Conservation (phyloP, 2,888 invertebrate species). For the Brenthis hecate region DNA sequence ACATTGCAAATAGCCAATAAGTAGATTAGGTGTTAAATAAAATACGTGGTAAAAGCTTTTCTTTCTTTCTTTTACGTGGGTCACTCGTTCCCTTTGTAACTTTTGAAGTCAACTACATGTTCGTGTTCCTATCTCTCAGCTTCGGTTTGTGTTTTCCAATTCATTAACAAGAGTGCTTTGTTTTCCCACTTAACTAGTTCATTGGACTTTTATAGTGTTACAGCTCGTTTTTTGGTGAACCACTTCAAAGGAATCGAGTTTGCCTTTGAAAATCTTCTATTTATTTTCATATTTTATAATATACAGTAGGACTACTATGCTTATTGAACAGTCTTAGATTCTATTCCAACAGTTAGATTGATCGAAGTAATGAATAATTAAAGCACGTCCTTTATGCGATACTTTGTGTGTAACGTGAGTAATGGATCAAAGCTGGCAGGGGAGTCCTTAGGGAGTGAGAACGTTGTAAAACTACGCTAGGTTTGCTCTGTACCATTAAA, state of each 20-base stretch:
- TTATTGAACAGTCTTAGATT: too few relatives aligned
- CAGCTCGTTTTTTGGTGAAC: background rate
- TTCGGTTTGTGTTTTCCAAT: slow-evolving; percentile 19
- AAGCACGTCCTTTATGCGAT: too few relatives aligned
- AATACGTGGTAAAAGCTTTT: background rate
- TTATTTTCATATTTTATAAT: background rate
- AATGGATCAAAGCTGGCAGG: too few relatives aligned
- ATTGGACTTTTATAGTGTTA: slow-evolving; percentile 9
- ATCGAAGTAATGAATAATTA: too few relatives aligned
- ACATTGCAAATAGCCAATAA: background rate
- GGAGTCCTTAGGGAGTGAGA: too few relatives aligned
- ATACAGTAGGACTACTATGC: too few relatives aligned
- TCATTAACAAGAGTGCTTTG: slow-evolving; percentile 33
- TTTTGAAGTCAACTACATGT: slow-evolving; percentile 12
- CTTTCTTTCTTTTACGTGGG: background rate
- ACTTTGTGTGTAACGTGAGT: too few relatives aligned
- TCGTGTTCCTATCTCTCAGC: slow-evolving; percentile 23
- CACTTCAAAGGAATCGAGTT: background rate
- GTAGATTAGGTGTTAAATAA: background rate
- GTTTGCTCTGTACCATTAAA: too few relatives aligned
- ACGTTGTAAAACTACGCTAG: too few relatives aligned
- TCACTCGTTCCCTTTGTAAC: slow-evolving; percentile 16
- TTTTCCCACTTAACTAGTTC: slow-evolving; percentile 25
- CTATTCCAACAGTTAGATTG: too few relatives aligned
- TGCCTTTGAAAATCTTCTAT: too few relatives aligned